phyloP scores from a whole-genome alignment of 1,140 invertebrate genomes.

The Planococcus citri region DNA sequence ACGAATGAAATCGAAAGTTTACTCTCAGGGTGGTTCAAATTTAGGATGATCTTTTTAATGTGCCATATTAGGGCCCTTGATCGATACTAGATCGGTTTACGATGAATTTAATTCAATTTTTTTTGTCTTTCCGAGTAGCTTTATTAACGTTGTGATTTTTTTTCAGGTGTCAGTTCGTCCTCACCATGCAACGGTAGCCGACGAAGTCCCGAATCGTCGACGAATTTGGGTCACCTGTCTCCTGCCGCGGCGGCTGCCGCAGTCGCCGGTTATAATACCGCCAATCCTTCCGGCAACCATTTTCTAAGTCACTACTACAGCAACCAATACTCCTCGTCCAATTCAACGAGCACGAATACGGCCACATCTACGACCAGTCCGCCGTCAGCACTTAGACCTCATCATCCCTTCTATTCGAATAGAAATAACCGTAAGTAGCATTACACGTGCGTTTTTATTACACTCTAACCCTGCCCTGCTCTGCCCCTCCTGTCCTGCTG shows the following conservation, averaged over 20 bases:
- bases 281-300: slow-evolving; percentile 14
- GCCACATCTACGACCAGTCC: background rate
- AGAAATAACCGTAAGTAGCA: slow-evolving; percentile 6
- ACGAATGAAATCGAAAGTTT: no score
- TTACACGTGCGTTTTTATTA: no score
- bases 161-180: slow-evolving; percentile 1
- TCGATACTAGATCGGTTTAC: no score
- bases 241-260: background rate
- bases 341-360: background rate
- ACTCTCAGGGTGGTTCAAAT: no score
- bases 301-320: slow-evolving; percentile 6
- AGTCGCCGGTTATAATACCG: slow-evolving; percentile 10
- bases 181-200: background rate
- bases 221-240: background rate
- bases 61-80: no score
- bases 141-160: background rate
- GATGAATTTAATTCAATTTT: no score
- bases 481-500: no score
- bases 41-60: no score
- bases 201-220: slow-evolving; percentile 9
- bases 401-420: background rate
- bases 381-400: background rate
- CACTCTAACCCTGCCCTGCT: no score
- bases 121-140: background rate
- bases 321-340: background rate